A percentile compares a stretch with the other conserved stretches of the same genome.
phyloP scores from a whole-genome alignment of 2,797 vertebrate genomes.

The Florisuga fusca region DNA sequence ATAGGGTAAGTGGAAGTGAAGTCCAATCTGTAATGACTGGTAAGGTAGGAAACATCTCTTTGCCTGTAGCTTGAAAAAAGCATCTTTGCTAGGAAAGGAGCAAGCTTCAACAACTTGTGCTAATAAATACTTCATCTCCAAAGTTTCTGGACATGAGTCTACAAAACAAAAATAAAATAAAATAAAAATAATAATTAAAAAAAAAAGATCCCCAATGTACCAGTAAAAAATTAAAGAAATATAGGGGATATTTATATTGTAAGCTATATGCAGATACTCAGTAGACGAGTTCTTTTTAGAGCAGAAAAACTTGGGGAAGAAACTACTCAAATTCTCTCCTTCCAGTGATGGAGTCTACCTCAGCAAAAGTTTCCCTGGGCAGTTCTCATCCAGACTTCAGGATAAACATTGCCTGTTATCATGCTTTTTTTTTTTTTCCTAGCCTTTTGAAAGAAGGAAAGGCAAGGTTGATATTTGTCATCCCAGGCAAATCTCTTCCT shows the following conservation, averaged over 20 bases:
- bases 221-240: background rate
- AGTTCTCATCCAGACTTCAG: background rate
- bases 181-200: too few relatives aligned
- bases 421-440: background rate
- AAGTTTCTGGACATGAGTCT: background rate
- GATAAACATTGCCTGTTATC: background rate
- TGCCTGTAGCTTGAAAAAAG: background rate
- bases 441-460: background rate
- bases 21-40: background rate
- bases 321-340: background rate
- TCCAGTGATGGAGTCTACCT: background rate
- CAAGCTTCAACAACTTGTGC: background rate
- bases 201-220: background rate
- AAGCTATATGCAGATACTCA: background rate
- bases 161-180: background rate
- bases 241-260: background rate
- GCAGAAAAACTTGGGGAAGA: background rate
- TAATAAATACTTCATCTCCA: background rate
- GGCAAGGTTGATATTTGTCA: background rate
- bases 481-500: background rate
- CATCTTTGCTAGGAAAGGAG: background rate
- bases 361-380: background rate
- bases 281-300: background rate
- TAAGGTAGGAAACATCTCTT: background rate
- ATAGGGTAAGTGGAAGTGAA: background rate